phyloP scores from a whole-genome alignment of 2,888 invertebrate species.

The Thera obeliscata region DNA sequence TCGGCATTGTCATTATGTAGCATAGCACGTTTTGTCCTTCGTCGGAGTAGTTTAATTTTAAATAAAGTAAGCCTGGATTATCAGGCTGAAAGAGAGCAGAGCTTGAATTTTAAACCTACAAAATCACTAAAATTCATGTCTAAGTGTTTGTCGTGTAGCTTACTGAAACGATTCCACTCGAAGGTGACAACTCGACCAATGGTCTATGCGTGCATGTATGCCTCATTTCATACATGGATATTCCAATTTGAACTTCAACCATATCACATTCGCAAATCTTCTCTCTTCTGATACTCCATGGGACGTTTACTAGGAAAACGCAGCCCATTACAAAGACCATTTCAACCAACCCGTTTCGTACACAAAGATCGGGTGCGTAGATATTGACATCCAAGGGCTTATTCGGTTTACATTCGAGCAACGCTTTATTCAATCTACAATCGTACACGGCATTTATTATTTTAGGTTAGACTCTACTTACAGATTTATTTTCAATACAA shows the following conservation, averaged over 20 bases:
- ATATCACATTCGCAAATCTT: constrained; percentile 77
- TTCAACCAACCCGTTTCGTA: constrained; percentile 59
- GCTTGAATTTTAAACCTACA: not conserved
- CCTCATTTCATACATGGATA: constrained; percentile 71
- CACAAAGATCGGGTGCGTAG: constrained; percentile 72
- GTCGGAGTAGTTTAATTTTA: constrained; percentile 62
- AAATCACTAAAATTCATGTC: not conserved
- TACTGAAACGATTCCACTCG: constrained; percentile 70
- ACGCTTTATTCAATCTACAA: constrained; percentile 68
- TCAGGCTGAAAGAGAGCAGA: constrained; percentile 59
- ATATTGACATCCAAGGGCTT: constrained; percentile 63
- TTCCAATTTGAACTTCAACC: constrained; percentile 70
- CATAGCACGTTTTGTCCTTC: constrained; percentile 67
- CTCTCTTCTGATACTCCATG: constrained; percentile 69
- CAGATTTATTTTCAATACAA: not conserved
- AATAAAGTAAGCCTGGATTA: constrained; percentile 57
- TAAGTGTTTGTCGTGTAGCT: constrained; percentile 5
- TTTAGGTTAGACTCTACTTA: not conserved
- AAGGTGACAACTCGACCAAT: constrained; percentile 64
- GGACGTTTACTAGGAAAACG: constrained; percentile 61
- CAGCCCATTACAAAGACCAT: constrained; percentile 71
- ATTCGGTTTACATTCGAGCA: constrained; percentile 67
- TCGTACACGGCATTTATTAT: not conserved
- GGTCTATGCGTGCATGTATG: constrained; percentile 71
- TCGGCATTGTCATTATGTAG: constrained; percentile 70